Percentiles rank a stretch among this genome's conserved stretches.
phyloP scores from a whole-genome alignment of 1,140 invertebrate genomes.

The Hestina assimilis region DNA sequence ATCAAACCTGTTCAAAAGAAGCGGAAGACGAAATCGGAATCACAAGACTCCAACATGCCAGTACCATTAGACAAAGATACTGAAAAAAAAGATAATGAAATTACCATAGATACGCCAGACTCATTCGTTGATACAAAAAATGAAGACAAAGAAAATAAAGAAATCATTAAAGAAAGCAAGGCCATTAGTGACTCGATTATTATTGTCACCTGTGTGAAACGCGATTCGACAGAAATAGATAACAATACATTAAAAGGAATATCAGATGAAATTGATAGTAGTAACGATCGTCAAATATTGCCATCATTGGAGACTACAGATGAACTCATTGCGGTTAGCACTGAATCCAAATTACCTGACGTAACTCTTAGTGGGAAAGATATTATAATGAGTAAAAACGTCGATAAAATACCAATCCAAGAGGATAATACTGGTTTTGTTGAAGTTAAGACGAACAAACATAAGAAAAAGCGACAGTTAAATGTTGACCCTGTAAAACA shows the following conservation, averaged over 20 bases:
- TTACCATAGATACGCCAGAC: background rate
- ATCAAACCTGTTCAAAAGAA: conserved; percentile 64
- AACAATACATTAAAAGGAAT: background rate
- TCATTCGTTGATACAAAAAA: background rate
- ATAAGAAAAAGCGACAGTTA: conserved; percentile 14
- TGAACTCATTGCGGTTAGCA: too few species aligned
- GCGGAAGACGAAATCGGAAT: conserved; percentile 37
- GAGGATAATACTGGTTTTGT: conserved; percentile 5
- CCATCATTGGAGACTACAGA: background rate
- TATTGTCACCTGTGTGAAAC: background rate
- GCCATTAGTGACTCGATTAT: background rate
- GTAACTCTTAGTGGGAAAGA: too few species aligned
- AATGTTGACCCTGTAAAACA: background rate
- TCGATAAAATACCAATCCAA: background rate
- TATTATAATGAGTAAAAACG: too few species aligned
- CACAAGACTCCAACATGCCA: background rate
- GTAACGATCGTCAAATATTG: background rate
- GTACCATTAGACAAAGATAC: background rate
- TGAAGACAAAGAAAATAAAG: background rate
- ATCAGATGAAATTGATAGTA: background rate
- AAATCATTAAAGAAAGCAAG: background rate
- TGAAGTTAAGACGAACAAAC: conserved; percentile 8
- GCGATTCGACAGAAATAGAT: background rate
- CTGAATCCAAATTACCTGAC: background rate
- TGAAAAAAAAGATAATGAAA: background rate